Percentiles rank a stretch among this genome's conserved stretches.
Conservation (phyloP, 2,797 vertebrate species). For the Chrysolophus pictus region DNA sequence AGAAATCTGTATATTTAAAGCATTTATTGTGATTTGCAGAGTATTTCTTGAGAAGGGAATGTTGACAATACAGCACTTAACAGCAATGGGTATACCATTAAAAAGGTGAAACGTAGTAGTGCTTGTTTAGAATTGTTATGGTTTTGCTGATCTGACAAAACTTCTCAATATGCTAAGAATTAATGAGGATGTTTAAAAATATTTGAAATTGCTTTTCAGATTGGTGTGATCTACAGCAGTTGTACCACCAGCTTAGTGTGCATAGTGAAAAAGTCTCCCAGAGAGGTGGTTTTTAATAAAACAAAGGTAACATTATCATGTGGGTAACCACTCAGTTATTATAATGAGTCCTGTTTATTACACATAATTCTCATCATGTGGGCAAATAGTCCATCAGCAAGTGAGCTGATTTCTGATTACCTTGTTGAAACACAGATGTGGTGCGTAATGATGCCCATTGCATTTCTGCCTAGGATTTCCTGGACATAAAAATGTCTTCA, state of each 20-base stretch:
- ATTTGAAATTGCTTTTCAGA: neutral
- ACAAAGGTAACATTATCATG: constrained; percentile 2
- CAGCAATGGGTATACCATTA: neutral
- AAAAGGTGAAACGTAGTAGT: neutral
- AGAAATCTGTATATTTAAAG: neutral
- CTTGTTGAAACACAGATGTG: constrained; percentile 34
- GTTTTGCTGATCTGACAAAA: neutral
- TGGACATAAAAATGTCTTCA: constrained; percentile 39
- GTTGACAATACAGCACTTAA: neutral
- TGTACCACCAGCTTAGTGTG: neutral
- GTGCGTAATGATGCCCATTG: neutral
- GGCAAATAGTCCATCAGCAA: constrained; percentile 40
- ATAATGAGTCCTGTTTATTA: constrained; percentile 45
- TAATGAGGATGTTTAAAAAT: neutral
- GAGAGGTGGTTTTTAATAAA: neutral
- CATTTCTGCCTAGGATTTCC: constrained; percentile 45
- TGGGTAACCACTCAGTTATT: constrained; percentile 17
- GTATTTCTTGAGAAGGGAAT: neutral
- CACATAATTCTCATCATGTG: neutral
- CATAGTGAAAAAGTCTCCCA: neutral
- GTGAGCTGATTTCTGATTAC: neutral
- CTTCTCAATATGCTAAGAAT: neutral
- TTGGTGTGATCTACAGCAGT: neutral
- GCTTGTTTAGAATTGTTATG: neutral
- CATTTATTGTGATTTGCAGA: neutral